Conservation (phyloP, 2,113 vertebrate species). For the Phyllopteryx taeniolatus region DNA sequence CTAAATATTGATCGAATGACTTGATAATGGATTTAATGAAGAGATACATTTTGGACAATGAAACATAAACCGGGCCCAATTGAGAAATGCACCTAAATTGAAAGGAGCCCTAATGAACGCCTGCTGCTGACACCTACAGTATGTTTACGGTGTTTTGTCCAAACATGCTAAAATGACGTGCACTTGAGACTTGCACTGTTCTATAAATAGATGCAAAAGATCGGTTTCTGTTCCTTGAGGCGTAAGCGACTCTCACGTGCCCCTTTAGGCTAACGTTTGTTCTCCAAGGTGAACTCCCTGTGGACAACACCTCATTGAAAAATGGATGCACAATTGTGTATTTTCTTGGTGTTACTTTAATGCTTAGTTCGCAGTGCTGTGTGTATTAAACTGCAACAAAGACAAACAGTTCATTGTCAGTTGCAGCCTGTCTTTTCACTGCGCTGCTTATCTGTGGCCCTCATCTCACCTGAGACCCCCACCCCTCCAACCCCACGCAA, state of each 20-base stretch:
- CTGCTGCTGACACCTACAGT: too few species aligned
- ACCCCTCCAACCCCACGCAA: conserved; percentile 9
- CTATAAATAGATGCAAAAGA: neutral
- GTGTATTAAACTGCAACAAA: neutral
- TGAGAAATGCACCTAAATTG: neutral
- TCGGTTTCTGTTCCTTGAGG: neutral
- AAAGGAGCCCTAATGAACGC: too few species aligned
- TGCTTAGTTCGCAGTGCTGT: neutral
- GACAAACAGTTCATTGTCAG: conserved; percentile 45
- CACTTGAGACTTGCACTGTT: neutral
- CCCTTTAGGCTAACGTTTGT: neutral
- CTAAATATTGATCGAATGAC: neutral
- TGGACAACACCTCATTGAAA: too few species aligned
- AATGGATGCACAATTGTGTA: too few species aligned
- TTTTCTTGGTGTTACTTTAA: too few species aligned
- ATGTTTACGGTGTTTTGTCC: too few species aligned
- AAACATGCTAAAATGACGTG: too few species aligned
- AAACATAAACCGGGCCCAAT: neutral
- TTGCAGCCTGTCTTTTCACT: neutral
- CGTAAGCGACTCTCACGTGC: neutral
- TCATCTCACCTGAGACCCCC: conserved; percentile 52
- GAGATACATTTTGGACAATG: too few species aligned
- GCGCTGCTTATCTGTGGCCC: conserved; percentile 55
- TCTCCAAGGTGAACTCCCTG: too few species aligned
- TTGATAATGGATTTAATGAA: neutral